Percentiles rank a stretch among this genome's conserved stretches.
Evolutionary conservation across 2,797 vertebrate species (phyloP).

Genomic region (Catharus ustulatus): DNA sequence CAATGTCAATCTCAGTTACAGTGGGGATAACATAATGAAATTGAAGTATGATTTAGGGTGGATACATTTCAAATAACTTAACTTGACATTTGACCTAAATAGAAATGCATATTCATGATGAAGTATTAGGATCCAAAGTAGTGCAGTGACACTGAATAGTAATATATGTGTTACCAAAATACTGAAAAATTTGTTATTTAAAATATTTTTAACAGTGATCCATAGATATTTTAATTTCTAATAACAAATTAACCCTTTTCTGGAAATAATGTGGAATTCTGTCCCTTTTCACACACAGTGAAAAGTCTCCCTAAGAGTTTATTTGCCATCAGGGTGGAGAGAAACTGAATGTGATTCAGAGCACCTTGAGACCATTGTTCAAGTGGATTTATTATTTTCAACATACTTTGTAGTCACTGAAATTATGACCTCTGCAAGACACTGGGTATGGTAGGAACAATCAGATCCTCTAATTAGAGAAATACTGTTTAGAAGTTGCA

Average conservation of each 20-base stretch:
- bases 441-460: background rate
- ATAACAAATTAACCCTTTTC: background rate
- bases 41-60: background rate
- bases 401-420: background rate
- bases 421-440: background rate
- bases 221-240: background rate
- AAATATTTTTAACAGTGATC: background rate
- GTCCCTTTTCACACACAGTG: background rate
- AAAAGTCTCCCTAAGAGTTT: background rate
- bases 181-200: background rate
- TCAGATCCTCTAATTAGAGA: background rate
- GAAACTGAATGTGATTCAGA: background rate
- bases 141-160: background rate
- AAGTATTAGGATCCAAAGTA: background rate
- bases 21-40: background rate
- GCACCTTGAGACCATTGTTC: background rate
- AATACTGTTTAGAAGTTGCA: background rate
- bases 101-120: background rate
- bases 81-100: slow-evolving; percentile 1
- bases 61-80: background rate
- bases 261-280: background rate
- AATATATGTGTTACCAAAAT: background rate
- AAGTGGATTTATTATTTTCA: background rate
- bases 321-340: background rate
- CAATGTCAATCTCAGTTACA: background rate